These are phyloP conservation scores for Napeogenes inachia DNA, from an alignment of 2,888 invertebrate species.

Conservation along the genomic window DNA sequence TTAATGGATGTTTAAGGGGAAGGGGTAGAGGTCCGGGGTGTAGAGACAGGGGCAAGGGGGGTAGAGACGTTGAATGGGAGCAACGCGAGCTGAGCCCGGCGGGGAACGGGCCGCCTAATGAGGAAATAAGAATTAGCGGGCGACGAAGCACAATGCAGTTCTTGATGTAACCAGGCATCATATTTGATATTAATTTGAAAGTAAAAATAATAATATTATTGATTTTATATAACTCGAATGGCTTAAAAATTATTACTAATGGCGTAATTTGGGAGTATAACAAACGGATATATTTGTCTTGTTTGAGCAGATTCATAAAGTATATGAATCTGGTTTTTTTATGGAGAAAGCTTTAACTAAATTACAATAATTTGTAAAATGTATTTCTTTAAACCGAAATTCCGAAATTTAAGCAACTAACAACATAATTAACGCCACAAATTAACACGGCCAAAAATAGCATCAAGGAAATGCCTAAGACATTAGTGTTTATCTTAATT, in stretches of 20 bases:
- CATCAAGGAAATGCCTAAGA: conserved; percentile 36
- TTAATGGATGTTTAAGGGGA: conserved; percentile 42
- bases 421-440: conserved; percentile 9
- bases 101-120: conserved; percentile 62
- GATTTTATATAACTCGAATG: too few relatives aligned
- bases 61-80: conserved; percentile 56
- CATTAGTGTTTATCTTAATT: conserved; percentile 28
- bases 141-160: conserved; percentile 63
- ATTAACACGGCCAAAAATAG: conserved; percentile 26
- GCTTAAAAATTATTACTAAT: too few relatives aligned
- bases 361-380: too few relatives aligned
- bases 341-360: too few relatives aligned
- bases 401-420: neutral
- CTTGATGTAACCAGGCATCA: conserved; percentile 45
- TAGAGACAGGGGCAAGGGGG: conserved; percentile 25
- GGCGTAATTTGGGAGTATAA: too few relatives aligned
- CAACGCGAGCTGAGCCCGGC: conserved; percentile 43
- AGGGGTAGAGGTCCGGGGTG: conserved; percentile 39
- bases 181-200: conserved; percentile 18
- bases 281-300: too few relatives aligned
- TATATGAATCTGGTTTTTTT: too few relatives aligned
- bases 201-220: too few relatives aligned
- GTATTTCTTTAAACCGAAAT: too few relatives aligned
- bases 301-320: too few relatives aligned
- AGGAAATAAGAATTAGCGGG: conserved; percentile 76